Evolutionary conservation across 2,888 invertebrate species (phyloP).

Genomic region (Muscina levida): DNA sequence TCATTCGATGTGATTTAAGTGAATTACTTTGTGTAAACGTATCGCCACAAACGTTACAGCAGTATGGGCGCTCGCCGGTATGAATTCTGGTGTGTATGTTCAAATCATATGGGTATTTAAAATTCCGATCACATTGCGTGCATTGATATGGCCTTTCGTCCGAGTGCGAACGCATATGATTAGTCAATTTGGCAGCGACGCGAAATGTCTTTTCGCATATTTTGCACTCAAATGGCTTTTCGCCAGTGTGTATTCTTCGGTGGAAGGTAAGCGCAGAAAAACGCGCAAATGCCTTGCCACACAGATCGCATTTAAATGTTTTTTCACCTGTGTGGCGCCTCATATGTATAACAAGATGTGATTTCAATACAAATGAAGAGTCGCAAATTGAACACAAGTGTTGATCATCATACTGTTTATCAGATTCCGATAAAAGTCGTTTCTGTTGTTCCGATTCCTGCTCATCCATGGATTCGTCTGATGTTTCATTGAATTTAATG

Average conservation of each 20-base stretch:
- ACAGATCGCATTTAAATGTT: constrained; percentile 84
- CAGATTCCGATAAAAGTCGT: constrained; percentile 76
- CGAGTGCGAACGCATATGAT: constrained; percentile 61
- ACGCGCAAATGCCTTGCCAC: constrained; percentile 83
- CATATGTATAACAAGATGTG: constrained; percentile 84
- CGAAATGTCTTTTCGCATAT: constrained; percentile 80
- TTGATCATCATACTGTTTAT: constrained; percentile 23
- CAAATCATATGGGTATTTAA: constrained; percentile 62
- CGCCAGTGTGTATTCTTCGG: constrained; percentile 83
- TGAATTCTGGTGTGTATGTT: constrained; percentile 61
- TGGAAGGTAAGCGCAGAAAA: constrained; percentile 84
- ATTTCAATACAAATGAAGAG: constrained; percentile 82
- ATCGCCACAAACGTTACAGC: constrained; percentile 57
- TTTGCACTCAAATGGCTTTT: constrained; percentile 81
- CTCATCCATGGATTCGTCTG: too few species aligned
- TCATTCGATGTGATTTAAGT: constrained; percentile 50
- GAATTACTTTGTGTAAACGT: constrained; percentile 60
- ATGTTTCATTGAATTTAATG: too few species aligned
- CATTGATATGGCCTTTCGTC: constrained; percentile 61
- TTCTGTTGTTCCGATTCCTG: constrained; percentile 63
- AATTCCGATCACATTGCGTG: constrained; percentile 57
- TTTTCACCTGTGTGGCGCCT: constrained; percentile 85
- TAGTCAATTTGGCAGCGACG: constrained; percentile 52
- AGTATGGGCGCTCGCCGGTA: constrained; percentile 60
- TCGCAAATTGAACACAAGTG: constrained; percentile 82